Base-by-base conservation (phyloP, 2,888 invertebrate genomes). In the Agrochola macilenta region DNA sequence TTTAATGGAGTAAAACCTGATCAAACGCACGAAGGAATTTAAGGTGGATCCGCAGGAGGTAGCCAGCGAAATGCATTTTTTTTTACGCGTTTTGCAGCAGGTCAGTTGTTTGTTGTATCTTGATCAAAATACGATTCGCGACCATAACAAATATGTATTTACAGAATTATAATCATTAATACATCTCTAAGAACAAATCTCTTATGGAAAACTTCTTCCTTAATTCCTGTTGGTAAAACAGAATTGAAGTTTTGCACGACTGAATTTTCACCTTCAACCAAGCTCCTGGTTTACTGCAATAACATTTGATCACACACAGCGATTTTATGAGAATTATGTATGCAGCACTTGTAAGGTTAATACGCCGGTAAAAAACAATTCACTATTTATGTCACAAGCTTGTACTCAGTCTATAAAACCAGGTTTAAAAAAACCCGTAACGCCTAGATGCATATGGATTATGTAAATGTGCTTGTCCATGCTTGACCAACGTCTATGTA, bases 361-460 rank as follows among this genome's bases (percentile, higher is more conserved):
- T 35, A 64, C 2, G 4, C 26, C 54, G 20, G 64, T 71, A 64
- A 73, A 68, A 70, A 57, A 69, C 17, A 5, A 57, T 63, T 52
- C 17, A 57, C 65, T 23, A 81, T 70, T 52, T 52, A 64, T 78
- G 72, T 85, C 70, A 69, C 74, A 66, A 46, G 58, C 43, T 26
- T 43, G n/a, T 46, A 58, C 30, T 52, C 35, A 17, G 39, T 20
- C n/a, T 69, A 46, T 39, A 46, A 26, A 80, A 26, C 9, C 12
- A 43, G 30, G 57, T 39, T 46, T 14, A 63, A 60, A 82, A 64
- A 74, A 54, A 35, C 5, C 64, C 68, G 83, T 83, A 64, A 69
- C 78, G 74, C 39, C 79, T 86, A 83, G 74, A 74, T 86, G 74
- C 83, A 83, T 73, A 60, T 63, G 43, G 58, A 75, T 86, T 86